phyloP scores from a whole-genome alignment of 2,113 vertebrate genomes.

The Elephas maximus region DNA sequence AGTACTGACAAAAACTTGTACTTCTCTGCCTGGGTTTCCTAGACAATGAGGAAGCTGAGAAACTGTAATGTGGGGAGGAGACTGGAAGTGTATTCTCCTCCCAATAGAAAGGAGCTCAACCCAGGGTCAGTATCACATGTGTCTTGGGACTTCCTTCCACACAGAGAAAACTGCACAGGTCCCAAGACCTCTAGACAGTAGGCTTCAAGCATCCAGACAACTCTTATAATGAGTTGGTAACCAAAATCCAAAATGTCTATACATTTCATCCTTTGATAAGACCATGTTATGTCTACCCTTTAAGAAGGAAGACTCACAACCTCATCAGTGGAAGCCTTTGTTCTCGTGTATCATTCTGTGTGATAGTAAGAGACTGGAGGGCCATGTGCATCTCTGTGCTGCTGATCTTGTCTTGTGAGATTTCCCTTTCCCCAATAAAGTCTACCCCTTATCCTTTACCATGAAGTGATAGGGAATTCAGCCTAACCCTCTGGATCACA shows the following conservation, averaged over 20 bases:
- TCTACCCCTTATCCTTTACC: background rate
- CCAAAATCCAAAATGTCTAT: background rate
- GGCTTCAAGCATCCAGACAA: background rate
- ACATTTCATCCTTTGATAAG: background rate
- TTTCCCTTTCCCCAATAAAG: background rate
- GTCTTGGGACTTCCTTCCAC: background rate
- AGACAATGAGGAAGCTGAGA: background rate
- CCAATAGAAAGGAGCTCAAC: background rate
- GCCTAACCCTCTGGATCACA: background rate
- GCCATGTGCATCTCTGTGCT: background rate
- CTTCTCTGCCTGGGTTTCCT: background rate
- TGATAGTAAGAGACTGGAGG: background rate
- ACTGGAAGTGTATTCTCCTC: background rate
- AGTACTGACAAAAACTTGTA: background rate
- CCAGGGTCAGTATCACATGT: background rate
- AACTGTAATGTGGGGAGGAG: background rate
- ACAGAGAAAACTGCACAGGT: background rate
- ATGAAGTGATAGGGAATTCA: slow-evolving; percentile 4
- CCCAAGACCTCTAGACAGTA: background rate
- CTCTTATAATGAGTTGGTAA: background rate
- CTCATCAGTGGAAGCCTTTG: background rate
- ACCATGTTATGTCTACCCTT: background rate
- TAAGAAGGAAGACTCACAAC: background rate
- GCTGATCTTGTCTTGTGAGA: background rate
- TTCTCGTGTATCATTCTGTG: background rate